These are phyloP conservation scores for Pomacea maculata DNA, from an alignment of 1,140 invertebrate genomes.

Conservation along the genomic window DNA sequence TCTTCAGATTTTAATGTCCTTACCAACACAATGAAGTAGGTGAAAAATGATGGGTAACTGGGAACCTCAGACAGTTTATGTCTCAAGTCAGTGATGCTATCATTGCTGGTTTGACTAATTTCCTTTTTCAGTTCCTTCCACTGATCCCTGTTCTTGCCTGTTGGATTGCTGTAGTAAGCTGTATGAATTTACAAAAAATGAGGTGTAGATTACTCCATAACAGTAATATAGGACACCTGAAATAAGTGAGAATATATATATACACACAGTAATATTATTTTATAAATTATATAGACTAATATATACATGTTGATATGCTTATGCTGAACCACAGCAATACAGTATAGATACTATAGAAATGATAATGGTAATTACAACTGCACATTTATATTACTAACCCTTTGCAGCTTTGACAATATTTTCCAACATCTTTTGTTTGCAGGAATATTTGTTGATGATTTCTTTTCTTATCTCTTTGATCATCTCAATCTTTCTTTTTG, in stretches of 20 bases:
- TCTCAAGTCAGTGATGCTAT: slow-evolving; percentile 36
- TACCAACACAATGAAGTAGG: slow-evolving; percentile 41
- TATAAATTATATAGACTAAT: neutral
- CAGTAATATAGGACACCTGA: neutral
- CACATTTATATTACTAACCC: slow-evolving; percentile 24
- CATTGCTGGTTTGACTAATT: slow-evolving; percentile 23
- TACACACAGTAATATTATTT: neutral
- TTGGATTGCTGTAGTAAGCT: slow-evolving; percentile 48
- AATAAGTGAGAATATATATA: neutral
- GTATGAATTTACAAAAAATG: slow-evolving; percentile 1
- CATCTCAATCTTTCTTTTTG: slow-evolving; percentile 22
- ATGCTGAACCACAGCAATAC: too few species aligned
- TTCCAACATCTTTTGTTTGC: slow-evolving; percentile 35
- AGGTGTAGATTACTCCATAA: neutral
- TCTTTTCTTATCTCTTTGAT: slow-evolving; percentile 23
- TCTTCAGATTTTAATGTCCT: neutral
- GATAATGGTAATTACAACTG: neutral
- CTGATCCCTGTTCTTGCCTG: slow-evolving; percentile 27
- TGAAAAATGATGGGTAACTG: slow-evolving; percentile 43
- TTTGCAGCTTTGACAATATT: slow-evolving; percentile 34
- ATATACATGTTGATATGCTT: neutral
- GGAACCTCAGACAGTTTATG: slow-evolving; percentile 34
- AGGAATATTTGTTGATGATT: slow-evolving; percentile 28
- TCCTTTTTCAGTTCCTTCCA: slow-evolving; percentile 45
- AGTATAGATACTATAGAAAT: too few species aligned